These are phyloP conservation scores for Paramormyrops hopkinsi DNA, from an alignment of 2,797 vertebrate genomes.

Conservation along the genomic window DNA sequence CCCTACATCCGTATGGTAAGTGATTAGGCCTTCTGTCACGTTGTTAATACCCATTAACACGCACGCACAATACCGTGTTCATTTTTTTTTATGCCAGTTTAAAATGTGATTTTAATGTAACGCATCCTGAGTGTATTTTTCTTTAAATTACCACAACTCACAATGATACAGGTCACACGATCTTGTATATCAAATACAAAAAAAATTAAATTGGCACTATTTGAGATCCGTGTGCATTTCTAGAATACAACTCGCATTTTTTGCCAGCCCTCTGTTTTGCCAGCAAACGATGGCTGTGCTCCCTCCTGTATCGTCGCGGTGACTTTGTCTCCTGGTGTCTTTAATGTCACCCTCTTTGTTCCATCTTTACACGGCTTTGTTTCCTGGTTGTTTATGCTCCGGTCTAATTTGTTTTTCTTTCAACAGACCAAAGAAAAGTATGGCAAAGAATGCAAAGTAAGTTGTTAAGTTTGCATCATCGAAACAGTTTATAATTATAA, in stretches of 20 bases:
- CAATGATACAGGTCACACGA: not conserved
- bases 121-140: not conserved
- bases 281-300: not conserved
- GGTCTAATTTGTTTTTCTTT: conserved; percentile 12
- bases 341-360: conserved; percentile 15
- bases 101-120: not conserved
- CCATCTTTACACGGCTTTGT: not conserved
- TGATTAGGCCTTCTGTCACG: not conserved
- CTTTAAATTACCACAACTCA: not conserved
- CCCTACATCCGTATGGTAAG: conserved; percentile 97
- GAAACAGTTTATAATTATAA: conserved; percentile 53
- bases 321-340: not conserved
- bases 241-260: not conserved
- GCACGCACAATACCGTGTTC: not conserved
- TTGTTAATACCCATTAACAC: not conserved
- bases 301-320: not conserved
- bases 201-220: not conserved
- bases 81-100: not conserved
- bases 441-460: conserved; percentile 98
- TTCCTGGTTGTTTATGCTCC: not conserved
- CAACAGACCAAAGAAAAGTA: conserved; percentile 95
- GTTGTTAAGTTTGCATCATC: conserved; percentile 20
- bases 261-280: not conserved
- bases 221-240: not conserved
- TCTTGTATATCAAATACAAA: not conserved